Evolutionary conservation across 2,113 vertebrate genomes (phyloP).

Genomic region (Nipponia nippon): DNA sequence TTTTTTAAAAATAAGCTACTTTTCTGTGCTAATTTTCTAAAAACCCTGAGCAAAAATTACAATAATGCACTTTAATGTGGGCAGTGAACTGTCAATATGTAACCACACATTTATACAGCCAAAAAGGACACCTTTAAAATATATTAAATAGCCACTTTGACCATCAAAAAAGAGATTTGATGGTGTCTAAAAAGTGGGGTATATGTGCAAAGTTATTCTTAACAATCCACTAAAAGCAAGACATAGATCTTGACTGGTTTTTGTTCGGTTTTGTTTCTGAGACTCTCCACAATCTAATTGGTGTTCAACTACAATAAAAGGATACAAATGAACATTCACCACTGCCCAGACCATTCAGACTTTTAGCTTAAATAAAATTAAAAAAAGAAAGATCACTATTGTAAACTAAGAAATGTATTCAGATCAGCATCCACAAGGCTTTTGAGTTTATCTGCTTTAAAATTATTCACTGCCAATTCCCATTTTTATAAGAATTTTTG

Average conservation of each 20-base stretch:
- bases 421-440: conserved; percentile 83
- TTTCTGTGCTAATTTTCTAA: conserved; percentile 88
- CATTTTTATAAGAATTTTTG: neutral
- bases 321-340: conserved; percentile 90
- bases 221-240: conserved; percentile 80
- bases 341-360: conserved; percentile 90
- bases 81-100: conserved; percentile 90
- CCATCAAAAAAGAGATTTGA: conserved; percentile 66
- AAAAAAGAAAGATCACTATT: conserved; percentile 72
- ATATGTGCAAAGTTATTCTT: conserved; percentile 81
- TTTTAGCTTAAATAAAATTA: conserved; percentile 76
- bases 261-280: conserved; percentile 62
- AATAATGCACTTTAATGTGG: conserved; percentile 96
- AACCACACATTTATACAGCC: conserved; percentile 81
- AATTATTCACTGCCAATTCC: conserved; percentile 47
- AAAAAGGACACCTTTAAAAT: conserved; percentile 76
- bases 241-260: conserved; percentile 75
- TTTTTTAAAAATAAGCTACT: conserved; percentile 84
- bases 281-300: conserved; percentile 78
- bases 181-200: conserved; percentile 71
- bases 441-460: conserved; percentile 73
- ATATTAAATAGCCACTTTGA: conserved; percentile 76
- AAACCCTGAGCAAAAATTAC: conserved; percentile 97
- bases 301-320: conserved; percentile 75
- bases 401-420: conserved; percentile 82